Conservation (phyloP, 2,113 vertebrate genomes). For the Psilopsiagon aurifrons region DNA sequence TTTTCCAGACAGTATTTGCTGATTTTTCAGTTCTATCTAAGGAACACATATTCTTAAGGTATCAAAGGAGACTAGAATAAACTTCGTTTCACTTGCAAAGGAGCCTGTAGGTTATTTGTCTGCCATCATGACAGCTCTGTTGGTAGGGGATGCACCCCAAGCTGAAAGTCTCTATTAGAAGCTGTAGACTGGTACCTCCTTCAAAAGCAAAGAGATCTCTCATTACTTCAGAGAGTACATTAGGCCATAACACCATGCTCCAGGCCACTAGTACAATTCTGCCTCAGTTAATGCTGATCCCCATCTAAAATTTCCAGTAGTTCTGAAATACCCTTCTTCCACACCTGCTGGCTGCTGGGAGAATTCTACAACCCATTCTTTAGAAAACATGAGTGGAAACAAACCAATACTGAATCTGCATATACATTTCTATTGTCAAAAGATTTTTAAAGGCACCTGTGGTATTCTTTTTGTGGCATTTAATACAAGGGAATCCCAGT, state of each 20-base stretch:
- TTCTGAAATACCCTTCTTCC: not conserved
- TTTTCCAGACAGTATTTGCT: not conserved
- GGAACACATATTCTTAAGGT: not conserved
- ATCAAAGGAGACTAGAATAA: not conserved
- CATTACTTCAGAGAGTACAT: not conserved
- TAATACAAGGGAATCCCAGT: not conserved
- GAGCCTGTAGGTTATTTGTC: not conserved
- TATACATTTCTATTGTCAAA: not conserved
- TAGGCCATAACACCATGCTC: not conserved
- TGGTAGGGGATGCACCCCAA: not conserved
- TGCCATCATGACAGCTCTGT: not conserved
- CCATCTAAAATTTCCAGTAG: not conserved
- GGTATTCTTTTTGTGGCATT: not conserved
- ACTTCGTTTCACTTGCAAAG: not conserved
- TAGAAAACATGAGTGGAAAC: not conserved
- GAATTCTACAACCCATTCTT: not conserved
- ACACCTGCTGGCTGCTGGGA: not conserved
- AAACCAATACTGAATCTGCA: not conserved
- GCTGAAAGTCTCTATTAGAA: not conserved
- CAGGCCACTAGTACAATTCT: not conserved
- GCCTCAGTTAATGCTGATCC: not conserved
- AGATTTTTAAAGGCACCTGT: not conserved
- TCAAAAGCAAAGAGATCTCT: not conserved
- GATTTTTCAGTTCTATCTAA: not conserved
- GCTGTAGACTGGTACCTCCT: not conserved